These are phyloP conservation scores for Drosophila parthenogenetica DNA, from an alignment of 2,888 invertebrate genomes.

Conservation along the genomic window DNA sequence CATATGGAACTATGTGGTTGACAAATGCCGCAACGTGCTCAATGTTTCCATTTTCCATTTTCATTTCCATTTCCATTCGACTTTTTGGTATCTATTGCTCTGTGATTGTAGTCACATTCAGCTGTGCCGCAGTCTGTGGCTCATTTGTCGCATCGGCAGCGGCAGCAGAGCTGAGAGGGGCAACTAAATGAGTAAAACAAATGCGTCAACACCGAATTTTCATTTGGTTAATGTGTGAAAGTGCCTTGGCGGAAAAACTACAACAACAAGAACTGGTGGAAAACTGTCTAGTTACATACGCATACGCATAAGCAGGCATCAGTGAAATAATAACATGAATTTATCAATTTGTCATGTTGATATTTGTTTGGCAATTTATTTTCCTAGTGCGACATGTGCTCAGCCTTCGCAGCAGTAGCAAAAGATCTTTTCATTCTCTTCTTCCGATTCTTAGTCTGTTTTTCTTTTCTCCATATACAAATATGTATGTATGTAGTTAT, in stretches of 20 bases:
- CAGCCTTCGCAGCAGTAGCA: constrained; percentile 21
- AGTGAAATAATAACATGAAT: constrained; percentile 80
- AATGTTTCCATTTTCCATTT: constrained; percentile 72
- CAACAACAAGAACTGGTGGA: constrained; percentile 17
- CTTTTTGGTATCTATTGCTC: constrained; percentile 43
- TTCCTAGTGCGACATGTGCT: constrained; percentile 66
- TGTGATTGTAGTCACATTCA: constrained; percentile 63
- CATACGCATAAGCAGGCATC: constrained; percentile 55
- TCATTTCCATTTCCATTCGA: constrained; percentile 30
- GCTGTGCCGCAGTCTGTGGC: constrained; percentile 69
- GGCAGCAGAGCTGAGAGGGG: constrained; percentile 5
- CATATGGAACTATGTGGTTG: constrained; percentile 74
- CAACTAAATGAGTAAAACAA: constrained; percentile 73
- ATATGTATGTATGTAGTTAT: constrained; percentile 42
- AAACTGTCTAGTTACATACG: constrained; percentile 9
- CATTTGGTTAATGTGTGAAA: constrained; percentile 82
- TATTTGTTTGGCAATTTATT: constrained; percentile 81
- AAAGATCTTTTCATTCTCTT: constrained; percentile 10
- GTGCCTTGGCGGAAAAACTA: constrained; percentile 54
- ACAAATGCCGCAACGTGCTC: constrained; percentile 80
- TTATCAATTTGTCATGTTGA: constrained; percentile 82
- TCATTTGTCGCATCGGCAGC: constrained; percentile 67
- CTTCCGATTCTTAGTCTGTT: constrained; percentile 37
- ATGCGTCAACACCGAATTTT: constrained; percentile 82
- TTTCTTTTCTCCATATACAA: neutral